Percentiles rank a stretch among this genome's conserved stretches.
Evolutionary conservation across 2,888 invertebrate genomes (phyloP).

Genomic region (Congeria kusceri): DNA sequence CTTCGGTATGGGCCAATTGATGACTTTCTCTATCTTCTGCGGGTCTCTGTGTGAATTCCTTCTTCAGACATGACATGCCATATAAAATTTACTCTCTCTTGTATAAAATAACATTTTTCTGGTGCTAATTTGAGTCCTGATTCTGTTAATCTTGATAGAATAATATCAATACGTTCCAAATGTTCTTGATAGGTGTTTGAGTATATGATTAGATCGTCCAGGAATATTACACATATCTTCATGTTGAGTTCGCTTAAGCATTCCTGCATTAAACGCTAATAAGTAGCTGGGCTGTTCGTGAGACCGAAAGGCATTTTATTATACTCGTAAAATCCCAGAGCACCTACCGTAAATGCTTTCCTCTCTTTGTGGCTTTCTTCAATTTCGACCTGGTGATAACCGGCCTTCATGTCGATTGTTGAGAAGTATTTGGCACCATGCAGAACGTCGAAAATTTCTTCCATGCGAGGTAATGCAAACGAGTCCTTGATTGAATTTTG

Average conservation of each 20-base stretch:
- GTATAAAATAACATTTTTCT: too few relatives aligned
- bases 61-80: too few relatives aligned
- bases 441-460: conserved; percentile 56
- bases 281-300: conserved; percentile 49
- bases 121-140: background rate
- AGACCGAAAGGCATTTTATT: conserved; percentile 56
- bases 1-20: too few relatives aligned
- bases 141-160: background rate
- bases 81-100: too few relatives aligned
- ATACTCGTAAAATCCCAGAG: conserved; percentile 56
- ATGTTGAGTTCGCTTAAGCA: conserved; percentile 45
- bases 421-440: conserved; percentile 43
- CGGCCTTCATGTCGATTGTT: conserved; percentile 44
- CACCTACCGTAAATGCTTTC: conserved; percentile 55
- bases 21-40: too few relatives aligned
- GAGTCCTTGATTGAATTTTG: conserved; percentile 53
- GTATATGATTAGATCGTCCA: conserved; percentile 60
- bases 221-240: conserved; percentile 41
- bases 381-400: conserved; percentile 52
- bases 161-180: too few relatives aligned
- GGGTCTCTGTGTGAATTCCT: background rate
- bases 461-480: conserved; percentile 54
- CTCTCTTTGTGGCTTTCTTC: conserved; percentile 47
- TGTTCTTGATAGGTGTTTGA: conserved; percentile 44
- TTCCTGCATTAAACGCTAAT: conserved; percentile 54